phyloP scores from a whole-genome alignment of 1,140 invertebrate species.

The Centruroides sculpturatus region DNA sequence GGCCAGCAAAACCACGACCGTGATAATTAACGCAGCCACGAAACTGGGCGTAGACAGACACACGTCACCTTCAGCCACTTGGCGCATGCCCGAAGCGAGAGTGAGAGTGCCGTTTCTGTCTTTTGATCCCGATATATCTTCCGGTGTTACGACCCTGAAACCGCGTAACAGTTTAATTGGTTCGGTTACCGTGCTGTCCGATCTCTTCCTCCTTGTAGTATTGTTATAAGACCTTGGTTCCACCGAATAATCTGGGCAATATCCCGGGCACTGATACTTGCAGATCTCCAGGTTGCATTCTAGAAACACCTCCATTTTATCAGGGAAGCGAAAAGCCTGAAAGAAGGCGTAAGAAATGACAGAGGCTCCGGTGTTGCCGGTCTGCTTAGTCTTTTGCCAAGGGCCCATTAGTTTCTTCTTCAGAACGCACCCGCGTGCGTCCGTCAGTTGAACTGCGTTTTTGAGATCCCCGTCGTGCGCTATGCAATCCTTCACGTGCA shows the following conservation, averaged over 20 bases:
- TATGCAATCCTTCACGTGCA: conserved; percentile 54
- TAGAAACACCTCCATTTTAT: conserved; percentile 66
- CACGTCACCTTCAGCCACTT: conserved; percentile 22
- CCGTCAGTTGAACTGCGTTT: conserved; percentile 52
- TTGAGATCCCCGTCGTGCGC: conserved; percentile 49
- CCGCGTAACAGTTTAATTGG: conserved; percentile 19
- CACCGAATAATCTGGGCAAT: neutral
- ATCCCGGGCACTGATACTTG: conserved; percentile 55
- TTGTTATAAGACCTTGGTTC: neutral
- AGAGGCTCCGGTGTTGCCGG: conserved; percentile 50
- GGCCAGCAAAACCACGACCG: conserved; percentile 28
- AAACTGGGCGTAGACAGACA: conserved; percentile 32
- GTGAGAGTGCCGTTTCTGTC: neutral
- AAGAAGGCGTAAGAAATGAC: conserved; percentile 64
- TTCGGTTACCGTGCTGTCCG: neutral
- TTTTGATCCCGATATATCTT: conserved; percentile 20
- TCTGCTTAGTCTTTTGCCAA: conserved; percentile 63
- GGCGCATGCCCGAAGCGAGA: neutral
- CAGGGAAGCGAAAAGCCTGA: conserved; percentile 75
- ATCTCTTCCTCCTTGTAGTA: conserved; percentile 22
- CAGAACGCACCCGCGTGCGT: conserved; percentile 51
- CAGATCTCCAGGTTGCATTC: conserved; percentile 72
- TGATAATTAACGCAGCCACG: conserved; percentile 24
- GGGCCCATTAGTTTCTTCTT: conserved; percentile 69
- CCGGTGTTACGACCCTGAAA: conserved; percentile 25